Percentiles rank a stretch among this genome's conserved stretches.
Evolutionary conservation across 37 sponge, comb jelly and placozoan species (phyloP).

Genomic region (Ianthella basta): DNA sequence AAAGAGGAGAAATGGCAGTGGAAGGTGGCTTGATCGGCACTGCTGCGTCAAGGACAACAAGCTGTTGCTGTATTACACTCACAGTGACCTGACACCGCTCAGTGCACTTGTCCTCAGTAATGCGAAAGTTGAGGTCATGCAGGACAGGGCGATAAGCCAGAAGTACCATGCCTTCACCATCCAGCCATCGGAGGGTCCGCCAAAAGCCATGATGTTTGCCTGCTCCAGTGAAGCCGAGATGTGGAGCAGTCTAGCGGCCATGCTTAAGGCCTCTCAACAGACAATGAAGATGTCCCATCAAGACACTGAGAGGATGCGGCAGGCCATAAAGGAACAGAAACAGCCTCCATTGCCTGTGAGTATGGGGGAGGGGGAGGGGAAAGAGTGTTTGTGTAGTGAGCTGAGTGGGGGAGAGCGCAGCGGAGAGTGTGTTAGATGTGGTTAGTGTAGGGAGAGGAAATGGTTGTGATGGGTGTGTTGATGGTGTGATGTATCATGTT

Average conservation of each 20-base stretch:
- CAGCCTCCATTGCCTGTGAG: background rate
- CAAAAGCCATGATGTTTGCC: background rate
- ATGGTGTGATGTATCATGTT: no score
- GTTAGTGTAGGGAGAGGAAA: no score
- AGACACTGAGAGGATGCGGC: background rate
- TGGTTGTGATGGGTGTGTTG: no score
- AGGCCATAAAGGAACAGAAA: background rate
- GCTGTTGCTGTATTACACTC: constrained; percentile 37
- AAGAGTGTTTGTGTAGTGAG: no score
- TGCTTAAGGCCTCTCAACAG: constrained; percentile 15
- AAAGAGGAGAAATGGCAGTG: constrained; percentile 48
- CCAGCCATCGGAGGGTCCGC: background rate
- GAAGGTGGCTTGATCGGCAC: constrained; percentile 60
- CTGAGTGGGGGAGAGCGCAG: no score
- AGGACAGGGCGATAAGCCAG: background rate
- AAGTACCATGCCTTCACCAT: background rate
- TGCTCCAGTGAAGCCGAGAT: background rate
- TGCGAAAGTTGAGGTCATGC: background rate
- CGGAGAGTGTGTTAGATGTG: no score
- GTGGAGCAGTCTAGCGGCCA: constrained; percentile 1
- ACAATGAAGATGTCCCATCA: constrained; percentile 6
- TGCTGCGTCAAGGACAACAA: constrained; percentile 47
- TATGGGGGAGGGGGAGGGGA: no score
- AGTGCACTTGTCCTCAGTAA: constrained; percentile 34
- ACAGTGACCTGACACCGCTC: constrained; percentile 45